Evolutionary conservation across 2,113 vertebrate species (phyloP).

Genomic region (Onychostoma macrolepis): DNA sequence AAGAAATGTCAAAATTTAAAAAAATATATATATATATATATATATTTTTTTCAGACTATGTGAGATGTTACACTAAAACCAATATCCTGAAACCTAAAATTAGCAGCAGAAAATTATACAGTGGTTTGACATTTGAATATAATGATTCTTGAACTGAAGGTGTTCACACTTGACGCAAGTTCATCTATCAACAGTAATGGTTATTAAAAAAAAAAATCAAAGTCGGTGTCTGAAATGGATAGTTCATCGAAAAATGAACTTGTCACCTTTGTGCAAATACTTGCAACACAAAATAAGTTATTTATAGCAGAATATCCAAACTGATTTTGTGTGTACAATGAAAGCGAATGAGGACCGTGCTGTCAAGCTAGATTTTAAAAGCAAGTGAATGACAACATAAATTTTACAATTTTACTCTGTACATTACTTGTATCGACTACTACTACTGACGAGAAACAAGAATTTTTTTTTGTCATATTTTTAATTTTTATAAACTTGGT

Average conservation of each 20-base stretch:
- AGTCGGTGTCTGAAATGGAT: neutral
- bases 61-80: neutral
- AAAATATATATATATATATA: no score
- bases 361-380: neutral
- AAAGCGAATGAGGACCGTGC: neutral
- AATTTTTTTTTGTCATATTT: neutral
- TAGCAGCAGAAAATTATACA: neutral
- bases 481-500: neutral
- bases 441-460: no score
- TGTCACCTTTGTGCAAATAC: neutral
- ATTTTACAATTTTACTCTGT: neutral
- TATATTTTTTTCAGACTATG: neutral
- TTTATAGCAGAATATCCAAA: neutral
- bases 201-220: neutral
- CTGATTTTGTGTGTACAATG: neutral
- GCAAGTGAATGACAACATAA: neutral
- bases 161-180: neutral
- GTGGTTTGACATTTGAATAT: neutral
- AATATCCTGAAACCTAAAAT: neutral
- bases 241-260: neutral
- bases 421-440: no score
- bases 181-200: neutral
- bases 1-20: neutral
- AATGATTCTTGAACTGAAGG: neutral
- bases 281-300: neutral